Base-by-base conservation (phyloP, 1,140 invertebrate genomes). In the Drosophila mojavensis region DNA sequence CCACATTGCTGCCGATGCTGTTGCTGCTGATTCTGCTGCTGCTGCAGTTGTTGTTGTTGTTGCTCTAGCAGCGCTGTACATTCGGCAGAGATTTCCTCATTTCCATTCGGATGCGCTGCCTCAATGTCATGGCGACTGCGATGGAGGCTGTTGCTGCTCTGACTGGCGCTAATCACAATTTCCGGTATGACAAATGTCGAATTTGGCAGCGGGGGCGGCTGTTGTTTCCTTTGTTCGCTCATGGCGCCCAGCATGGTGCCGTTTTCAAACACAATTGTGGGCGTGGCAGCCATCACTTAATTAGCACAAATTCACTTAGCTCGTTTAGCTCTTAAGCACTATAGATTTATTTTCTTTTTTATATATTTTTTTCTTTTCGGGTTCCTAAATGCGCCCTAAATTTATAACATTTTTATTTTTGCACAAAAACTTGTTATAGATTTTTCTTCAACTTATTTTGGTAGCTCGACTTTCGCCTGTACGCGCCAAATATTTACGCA, bases 171-270 rank as follows among this genome's bases (percentile, higher is more conserved):
- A 72, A 91, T 83, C 66, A 91, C 77, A 20, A 90, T 83, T 83
- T 89, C 79, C 75, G 88, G 79, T 78, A 91, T 75, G 54, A 70
- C 71, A 60, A 69, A 61, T 33, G 70, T 53, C 15, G 66, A 54
- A 26, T 15, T 65, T 39, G 54, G 20, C 11, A 4, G 36, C 54
- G 51, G 20, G 0, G 10, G 36, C 15, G 63, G n/a, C 47, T 68
- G 64, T 24, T 51, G 53, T 43, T 75, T 83, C 48, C 61, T 45
- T 26, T 60, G 43, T 43, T 88, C 69, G 24, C 78, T 69, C 65
- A 91, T 70, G 26, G 82, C 77, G 60, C 85, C 89, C 62, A 90
- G 71, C 68, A 91, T 75, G 64, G 90, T 88, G 69, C 90, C 89
- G 64, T 90, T 91, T 59, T 91, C 90, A 60, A 91, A 80, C 26